A percentile compares a stretch with the other conserved stretches of the same genome.
Evolutionary conservation across 2,888 invertebrate genomes (phyloP).

Genomic region (Electrophaes corylata): DNA sequence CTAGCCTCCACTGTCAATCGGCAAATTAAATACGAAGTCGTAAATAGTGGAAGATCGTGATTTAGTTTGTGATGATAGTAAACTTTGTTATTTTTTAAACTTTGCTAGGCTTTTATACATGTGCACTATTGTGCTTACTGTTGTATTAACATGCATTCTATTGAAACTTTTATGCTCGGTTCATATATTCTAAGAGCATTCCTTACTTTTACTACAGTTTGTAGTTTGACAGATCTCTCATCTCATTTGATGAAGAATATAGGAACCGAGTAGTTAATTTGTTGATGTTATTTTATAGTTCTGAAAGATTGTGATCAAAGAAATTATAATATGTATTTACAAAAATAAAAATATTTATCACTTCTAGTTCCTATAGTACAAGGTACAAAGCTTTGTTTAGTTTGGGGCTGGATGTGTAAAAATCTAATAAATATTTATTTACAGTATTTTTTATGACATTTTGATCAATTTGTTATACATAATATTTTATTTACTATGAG

Average conservation of each 20-base stretch:
- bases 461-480: conserved; percentile 26
- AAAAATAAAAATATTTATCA: too few relatives aligned
- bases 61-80: conserved; percentile 5
- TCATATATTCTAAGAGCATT: too few relatives aligned
- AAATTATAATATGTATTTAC: too few relatives aligned
- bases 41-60: background rate
- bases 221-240: too few relatives aligned
- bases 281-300: conserved; percentile 40
- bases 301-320: conserved; percentile 45
- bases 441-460: too few relatives aligned
- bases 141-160: conserved; percentile 22
- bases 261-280: too few relatives aligned
- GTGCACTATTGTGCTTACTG: conserved; percentile 28
- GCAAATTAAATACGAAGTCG: background rate
- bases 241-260: too few relatives aligned
- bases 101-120: conserved; percentile 7
- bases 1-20: background rate
- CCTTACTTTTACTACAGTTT: too few relatives aligned
- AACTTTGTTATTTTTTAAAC: conserved; percentile 11
- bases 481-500: conserved; percentile 2
- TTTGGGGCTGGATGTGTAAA: too few relatives aligned
- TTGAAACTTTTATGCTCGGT: conserved; percentile 33
- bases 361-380: too few relatives aligned
- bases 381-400: too few relatives aligned
- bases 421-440: too few relatives aligned